phyloP scores from a whole-genome alignment of 23 tunicate species.

The Halocynthia aurantium region DNA sequence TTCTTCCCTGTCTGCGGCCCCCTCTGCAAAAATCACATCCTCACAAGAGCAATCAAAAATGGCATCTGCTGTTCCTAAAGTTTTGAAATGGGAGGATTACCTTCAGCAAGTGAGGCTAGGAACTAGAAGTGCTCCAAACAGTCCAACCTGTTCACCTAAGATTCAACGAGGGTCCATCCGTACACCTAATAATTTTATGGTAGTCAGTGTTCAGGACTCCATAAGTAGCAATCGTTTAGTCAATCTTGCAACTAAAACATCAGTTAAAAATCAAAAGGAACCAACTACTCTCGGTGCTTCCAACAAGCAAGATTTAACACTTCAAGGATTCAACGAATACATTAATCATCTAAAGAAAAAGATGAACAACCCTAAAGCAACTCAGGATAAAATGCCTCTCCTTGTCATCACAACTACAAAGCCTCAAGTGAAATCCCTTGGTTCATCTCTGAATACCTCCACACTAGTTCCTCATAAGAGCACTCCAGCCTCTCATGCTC shows the following conservation, averaged over 20 bases:
- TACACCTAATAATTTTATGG: slow-evolving; percentile 29
- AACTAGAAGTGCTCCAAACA: slow-evolving; percentile 81
- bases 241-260: background rate
- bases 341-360: slow-evolving; percentile 44
- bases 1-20: background rate
- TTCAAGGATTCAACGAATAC: slow-evolving; percentile 68
- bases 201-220: slow-evolving; percentile 12
- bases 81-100: slow-evolving; percentile 73
- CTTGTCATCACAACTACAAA: too few species aligned
- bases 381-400: background rate
- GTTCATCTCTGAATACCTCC: too few species aligned
- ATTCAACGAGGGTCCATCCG: slow-evolving; percentile 36
- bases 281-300: too few species aligned
- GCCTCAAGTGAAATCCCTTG: too few species aligned
- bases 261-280: background rate
- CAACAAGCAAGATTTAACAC: slow-evolving; percentile 28
- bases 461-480: too few species aligned
- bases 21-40: background rate
- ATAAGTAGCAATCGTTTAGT: background rate
- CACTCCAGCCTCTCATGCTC: too few species aligned
- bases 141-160: slow-evolving; percentile 74
- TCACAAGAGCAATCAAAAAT: background rate
- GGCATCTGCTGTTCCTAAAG: slow-evolving; percentile 30
- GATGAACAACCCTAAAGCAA: slow-evolving; percentile 12
- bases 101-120: slow-evolving; percentile 64